phyloP scores from a whole-genome alignment of 2,797 vertebrate genomes.

The Otolemur crassicaudatus region DNA sequence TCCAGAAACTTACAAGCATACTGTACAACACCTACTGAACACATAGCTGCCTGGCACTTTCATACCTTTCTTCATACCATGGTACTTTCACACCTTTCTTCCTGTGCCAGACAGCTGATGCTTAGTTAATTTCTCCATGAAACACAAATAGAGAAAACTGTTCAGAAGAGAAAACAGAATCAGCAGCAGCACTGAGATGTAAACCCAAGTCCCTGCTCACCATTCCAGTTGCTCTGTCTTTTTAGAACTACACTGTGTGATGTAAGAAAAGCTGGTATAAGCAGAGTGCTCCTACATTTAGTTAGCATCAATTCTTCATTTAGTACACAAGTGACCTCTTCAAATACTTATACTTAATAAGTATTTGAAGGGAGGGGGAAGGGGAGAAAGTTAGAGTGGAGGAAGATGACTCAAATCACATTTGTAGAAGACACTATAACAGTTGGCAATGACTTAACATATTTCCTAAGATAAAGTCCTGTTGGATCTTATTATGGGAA shows the following conservation, averaged over 20 bases:
- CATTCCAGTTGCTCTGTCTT: conserved; percentile 21
- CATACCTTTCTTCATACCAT: not conserved
- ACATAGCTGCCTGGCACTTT: not conserved
- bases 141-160: not conserved
- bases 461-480: not conserved
- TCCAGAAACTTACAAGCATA: not conserved
- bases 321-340: not conserved
- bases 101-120: not conserved
- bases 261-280: not conserved
- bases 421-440: not conserved
- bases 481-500: not conserved
- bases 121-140: not conserved
- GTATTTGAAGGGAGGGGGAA: not conserved
- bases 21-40: not conserved
- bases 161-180: not conserved
- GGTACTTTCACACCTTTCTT: not conserved
- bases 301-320: not conserved
- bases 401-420: not conserved
- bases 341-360: not conserved
- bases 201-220: not conserved
- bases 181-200: not conserved
- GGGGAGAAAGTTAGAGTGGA: not conserved
- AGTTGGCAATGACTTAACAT: not conserved
- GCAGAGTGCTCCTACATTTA: not conserved
- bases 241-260: not conserved